These are phyloP conservation scores for Lagria hirta DNA, from an alignment of 2,888 invertebrate species.

Conservation along the genomic window DNA sequence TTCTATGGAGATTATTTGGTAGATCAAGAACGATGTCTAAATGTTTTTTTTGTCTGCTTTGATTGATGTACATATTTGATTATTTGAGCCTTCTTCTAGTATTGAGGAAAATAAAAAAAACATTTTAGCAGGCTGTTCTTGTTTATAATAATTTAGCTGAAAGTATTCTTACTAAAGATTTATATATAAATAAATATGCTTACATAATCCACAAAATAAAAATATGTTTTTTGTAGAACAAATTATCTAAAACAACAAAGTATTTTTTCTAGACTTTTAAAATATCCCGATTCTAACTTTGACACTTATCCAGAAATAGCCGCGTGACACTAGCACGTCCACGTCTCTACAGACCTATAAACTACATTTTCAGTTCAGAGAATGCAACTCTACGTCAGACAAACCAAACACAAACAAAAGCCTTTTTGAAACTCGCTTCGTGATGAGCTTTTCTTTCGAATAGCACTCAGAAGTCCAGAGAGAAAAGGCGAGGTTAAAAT, in stretches of 20 bases:
- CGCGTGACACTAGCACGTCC: conserved; percentile 32
- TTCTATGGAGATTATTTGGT: no score
- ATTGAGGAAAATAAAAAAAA: no score
- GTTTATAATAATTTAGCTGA: no score
- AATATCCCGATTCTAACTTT: conserved; percentile 21
- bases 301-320: conserved; percentile 35
- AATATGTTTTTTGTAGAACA: no score
- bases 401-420: conserved; percentile 14
- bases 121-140: no score
- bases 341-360: conserved; percentile 36
- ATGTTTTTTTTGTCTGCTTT: no score
- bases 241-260: conserved; percentile 20
- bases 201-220: no score
- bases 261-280: conserved; percentile 20
- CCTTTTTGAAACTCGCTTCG: conserved; percentile 15
- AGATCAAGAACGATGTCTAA: no score
- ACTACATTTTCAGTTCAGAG: conserved; percentile 23
- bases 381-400: conserved; percentile 16
- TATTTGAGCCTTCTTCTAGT: no score
- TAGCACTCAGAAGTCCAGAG: conserved; percentile 11
- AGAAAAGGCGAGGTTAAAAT: conserved; percentile 26
- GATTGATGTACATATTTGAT: no score
- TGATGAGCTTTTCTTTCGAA: conserved; percentile 12
- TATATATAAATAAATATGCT: no score
- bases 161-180: no score